Base-by-base conservation (phyloP, 2,797 vertebrate genomes). In the Cyclura pinguis region DNA sequence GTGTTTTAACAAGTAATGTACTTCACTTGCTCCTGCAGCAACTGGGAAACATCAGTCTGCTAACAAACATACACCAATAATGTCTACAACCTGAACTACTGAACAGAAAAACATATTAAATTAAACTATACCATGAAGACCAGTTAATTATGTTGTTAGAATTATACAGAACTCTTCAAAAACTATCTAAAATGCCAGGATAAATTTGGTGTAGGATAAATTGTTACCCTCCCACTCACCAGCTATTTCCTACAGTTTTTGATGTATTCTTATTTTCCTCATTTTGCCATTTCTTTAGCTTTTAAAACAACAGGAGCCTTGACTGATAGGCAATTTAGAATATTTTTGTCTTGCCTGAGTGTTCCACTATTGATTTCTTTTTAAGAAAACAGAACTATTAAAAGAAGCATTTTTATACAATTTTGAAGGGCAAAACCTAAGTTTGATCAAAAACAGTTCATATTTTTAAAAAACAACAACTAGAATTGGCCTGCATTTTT, bases 1-100 rank as follows among this genome's bases (percentile, higher is more conserved):
- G 14, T 64, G 16, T 42, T 13, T 91, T 2, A 6, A 52, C 90
- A 29, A 0, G 42, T 47, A 93, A 89, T 16, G 57, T 55, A 80
- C n/a, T 93, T 91, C 87, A 86, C 57, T 86, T 50, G 16, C 29
- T 88, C 84, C 42, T 87, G 91, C 57, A 91, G 92, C 9, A 72
- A 35, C 52, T 22, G 91, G 72, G 10, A 64, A 84, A 64, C 4
- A 14, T 47, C 67, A 69, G 67, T 18, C 16, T 35, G 35, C 35
- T 76, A 76, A 76, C 22, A 38, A 77, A 77, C 74, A 69, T 32
- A 69, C 16, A 85, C 67, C n/a, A 73, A 52, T 52, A 69, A 78
- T 9, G 82, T 47, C 77, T 74, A 72, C 20, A 86, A 47, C 38
- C 83, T 86, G 91, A 93, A 95, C 92, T 93, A 77, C 38, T 91